Base-by-base conservation (phyloP, 2,797 vertebrate genomes). In the Microcaecilia unicolor region DNA sequence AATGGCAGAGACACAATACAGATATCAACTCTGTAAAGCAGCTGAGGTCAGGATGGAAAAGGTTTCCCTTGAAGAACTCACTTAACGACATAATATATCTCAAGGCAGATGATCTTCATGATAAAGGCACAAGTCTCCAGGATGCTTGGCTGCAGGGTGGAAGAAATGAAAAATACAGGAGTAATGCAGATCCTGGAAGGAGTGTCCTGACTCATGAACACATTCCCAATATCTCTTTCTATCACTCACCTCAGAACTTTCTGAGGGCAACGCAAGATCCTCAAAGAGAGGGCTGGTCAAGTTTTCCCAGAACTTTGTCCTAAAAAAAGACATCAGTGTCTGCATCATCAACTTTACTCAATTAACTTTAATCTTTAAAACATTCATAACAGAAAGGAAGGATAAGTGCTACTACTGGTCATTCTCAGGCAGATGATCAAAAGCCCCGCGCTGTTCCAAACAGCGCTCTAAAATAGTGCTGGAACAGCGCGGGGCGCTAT, bases 21-120 rank as follows among this genome's bases (percentile, higher is more conserved):
- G n/a, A n/a, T n/a, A n/a, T n/a, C n/a, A n/a, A n/a, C n/a, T 21
- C 18, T 28, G 21, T 1, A 1, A 4, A n/a, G 2, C 7, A 44
- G 15, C 15, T 29, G 16, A 0, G 1, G 8, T 30, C 16, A 35
- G 2, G 4, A 48, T 50, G 39, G 30, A 2, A 15, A 49, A 44
- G 15, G n/a, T n/a, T n/a, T n/a, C n/a, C n/a, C n/a, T n/a, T 3
- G 21, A 48, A 42, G 35, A 25, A 64, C 81, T 76, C 78, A 98
- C 96, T 91, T 89, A 68, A 90, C 90, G 21, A 92, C 93, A 20
- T 96, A 97, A 77, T 93, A 93, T 71, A 99, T 92, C 78, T 99
- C 96, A 55, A 99, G 76, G 36, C 90, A 91, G 21, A 98, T 89
- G 18, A 99, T 98, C 70, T 96, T 98, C 93, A 99, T 95, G 44